A percentile compares a stretch with the other conserved stretches of the same genome.
phyloP scores from a whole-genome alignment of 2,888 invertebrate species.

The Cataglyphis rosenhaueri region DNA sequence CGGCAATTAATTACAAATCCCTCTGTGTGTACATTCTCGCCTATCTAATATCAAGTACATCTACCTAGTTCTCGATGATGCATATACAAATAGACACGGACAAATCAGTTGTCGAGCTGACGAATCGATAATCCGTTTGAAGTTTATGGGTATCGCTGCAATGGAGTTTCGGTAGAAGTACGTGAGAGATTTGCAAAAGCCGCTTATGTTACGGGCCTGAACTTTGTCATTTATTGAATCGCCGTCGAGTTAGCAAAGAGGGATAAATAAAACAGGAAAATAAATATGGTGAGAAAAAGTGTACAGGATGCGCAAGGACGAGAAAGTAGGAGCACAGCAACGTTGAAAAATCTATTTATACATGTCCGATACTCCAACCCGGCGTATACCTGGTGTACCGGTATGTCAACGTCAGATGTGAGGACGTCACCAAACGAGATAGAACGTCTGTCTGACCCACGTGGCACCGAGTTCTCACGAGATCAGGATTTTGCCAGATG shows the following conservation, averaged over 20 bases:
- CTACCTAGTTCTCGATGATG: neutral
- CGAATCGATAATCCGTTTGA: constrained; percentile 47
- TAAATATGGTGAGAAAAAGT: constrained; percentile 59
- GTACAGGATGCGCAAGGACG: constrained; percentile 45
- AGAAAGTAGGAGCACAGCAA: constrained; percentile 55
- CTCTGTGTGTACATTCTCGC: constrained; percentile 38
- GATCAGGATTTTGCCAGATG: constrained; percentile 24
- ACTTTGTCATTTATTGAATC: constrained; percentile 54
- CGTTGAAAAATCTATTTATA: constrained; percentile 72
- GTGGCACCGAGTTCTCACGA: constrained; percentile 40
- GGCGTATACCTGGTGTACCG: constrained; percentile 26
- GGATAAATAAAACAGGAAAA: constrained; percentile 51
- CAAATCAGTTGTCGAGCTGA: constrained; percentile 37
- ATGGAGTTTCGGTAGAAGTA: constrained; percentile 43
- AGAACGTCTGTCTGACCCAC: constrained; percentile 24
- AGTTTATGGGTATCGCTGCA: constrained; percentile 46
- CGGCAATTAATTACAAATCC: constrained; percentile 57
- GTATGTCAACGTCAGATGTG: constrained; percentile 36
- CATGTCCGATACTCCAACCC: constrained; percentile 67
- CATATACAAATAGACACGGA: constrained; percentile 17
- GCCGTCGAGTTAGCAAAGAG: constrained; percentile 22
- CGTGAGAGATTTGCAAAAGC: constrained; percentile 39
- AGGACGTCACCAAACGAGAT: constrained; percentile 52
- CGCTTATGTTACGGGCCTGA: constrained; percentile 38
- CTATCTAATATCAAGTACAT: constrained; percentile 32